phyloP scores from a whole-genome alignment of 2,113 vertebrate species.

The Otus sunia region DNA sequence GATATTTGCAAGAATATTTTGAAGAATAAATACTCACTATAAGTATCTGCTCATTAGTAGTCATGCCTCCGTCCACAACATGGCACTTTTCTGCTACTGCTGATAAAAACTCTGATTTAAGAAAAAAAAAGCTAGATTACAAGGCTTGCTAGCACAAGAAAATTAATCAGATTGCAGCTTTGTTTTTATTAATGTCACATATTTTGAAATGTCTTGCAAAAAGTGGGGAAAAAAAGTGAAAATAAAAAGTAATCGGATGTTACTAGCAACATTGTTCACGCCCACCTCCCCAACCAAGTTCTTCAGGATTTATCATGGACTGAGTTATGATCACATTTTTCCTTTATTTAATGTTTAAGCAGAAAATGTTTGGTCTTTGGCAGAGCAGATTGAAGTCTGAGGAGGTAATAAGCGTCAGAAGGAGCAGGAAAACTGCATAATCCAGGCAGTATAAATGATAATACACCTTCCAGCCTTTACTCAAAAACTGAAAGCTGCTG shows the following conservation, averaged over 20 bases:
- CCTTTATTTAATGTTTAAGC: neutral
- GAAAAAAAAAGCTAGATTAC: neutral
- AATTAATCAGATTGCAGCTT: neutral
- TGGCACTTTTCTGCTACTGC: neutral
- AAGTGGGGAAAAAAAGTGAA: neutral
- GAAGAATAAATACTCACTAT: neutral
- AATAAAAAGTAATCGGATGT: neutral
- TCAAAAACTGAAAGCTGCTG: neutral
- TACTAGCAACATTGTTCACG: neutral
- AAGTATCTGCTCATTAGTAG: neutral
- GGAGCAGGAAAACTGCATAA: neutral
- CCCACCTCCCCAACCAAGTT: accelerated
- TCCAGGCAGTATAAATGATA: neutral
- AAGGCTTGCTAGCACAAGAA: neutral
- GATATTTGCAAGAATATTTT: neutral
- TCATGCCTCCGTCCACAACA: neutral
- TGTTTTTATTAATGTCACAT: neutral
- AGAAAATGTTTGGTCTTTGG: neutral
- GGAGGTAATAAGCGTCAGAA: neutral
- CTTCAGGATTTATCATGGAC: neutral
- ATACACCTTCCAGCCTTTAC: neutral
- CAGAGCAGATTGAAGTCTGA: neutral
- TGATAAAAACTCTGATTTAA: neutral
- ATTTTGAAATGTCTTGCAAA: neutral
- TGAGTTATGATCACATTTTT: neutral